phyloP scores from a whole-genome alignment of 2,797 vertebrate genomes.

The Mormyrops boulengeri region DNA sequence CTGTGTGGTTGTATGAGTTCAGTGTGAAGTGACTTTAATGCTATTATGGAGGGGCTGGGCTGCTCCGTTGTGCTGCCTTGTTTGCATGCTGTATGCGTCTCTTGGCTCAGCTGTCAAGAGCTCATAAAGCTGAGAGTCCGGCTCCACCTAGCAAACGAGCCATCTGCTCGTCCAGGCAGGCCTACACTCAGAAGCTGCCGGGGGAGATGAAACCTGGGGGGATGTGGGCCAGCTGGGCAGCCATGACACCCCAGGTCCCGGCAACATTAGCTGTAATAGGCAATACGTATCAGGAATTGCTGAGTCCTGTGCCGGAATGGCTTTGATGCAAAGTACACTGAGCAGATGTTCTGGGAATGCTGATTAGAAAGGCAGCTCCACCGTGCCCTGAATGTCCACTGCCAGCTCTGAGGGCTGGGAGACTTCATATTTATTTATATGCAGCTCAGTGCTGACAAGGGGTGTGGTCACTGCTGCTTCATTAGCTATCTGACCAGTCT shows the following conservation, averaged over 20 bases:
- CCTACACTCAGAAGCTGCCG: background rate
- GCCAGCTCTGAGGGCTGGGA: background rate
- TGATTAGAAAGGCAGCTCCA: background rate
- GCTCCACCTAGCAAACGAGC: background rate
- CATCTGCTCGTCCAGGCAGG: background rate
- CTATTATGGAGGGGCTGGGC: background rate
- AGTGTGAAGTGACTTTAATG: background rate
- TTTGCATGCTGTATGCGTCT: background rate
- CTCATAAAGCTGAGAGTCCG: background rate
- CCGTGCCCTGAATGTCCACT: background rate
- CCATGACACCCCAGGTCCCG: background rate
- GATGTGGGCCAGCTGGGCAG: background rate
- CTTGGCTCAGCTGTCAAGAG: background rate
- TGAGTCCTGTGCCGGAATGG: background rate
- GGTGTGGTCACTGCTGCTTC: background rate
- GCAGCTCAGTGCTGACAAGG: background rate
- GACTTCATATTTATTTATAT: background rate
- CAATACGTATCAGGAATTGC: background rate
- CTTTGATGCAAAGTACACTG: background rate
- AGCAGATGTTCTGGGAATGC: background rate
- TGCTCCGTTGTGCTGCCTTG: background rate
- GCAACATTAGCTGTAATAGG: background rate
- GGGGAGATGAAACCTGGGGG: background rate
- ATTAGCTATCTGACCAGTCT: background rate
- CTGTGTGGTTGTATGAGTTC: background rate